Conservation (phyloP, 2,888 invertebrate genomes). For the Limnephilus marmoratus region DNA sequence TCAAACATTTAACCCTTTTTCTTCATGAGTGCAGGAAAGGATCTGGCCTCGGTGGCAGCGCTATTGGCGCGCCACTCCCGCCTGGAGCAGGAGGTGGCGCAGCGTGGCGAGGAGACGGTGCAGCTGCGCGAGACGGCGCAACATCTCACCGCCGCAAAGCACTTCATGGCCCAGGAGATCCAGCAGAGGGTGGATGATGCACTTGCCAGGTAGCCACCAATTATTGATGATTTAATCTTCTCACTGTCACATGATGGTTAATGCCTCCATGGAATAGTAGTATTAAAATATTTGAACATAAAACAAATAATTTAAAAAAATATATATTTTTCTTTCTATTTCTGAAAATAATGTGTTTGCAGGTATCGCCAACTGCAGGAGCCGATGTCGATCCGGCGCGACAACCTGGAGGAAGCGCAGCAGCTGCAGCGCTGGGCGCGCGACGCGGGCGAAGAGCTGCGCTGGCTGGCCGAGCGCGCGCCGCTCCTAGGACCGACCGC, state of each 20-base stretch:
- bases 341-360: conserved; percentile 34
- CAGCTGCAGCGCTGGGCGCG: conserved; percentile 92
- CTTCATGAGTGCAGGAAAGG: conserved; percentile 81
- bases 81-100: conserved; percentile 90
- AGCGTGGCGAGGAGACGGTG: conserved; percentile 90
- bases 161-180: conserved; percentile 94
- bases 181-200: conserved; percentile 81
- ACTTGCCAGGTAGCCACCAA: conserved; percentile 62
- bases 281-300: no score
- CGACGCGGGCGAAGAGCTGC: conserved; percentile 94
- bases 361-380: conserved; percentile 90
- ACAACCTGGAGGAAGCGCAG: conserved; percentile 94
- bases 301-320: no score
- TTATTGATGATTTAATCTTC: not conserved
- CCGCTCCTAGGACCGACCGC: conserved; percentile 75
- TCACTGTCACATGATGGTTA: not conserved
- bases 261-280: no score
- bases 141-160: conserved; percentile 86
- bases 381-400: conserved; percentile 93
- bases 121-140: conserved; percentile 87
- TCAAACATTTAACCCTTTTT: not conserved
- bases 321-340: no score
- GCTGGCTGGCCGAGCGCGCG: conserved; percentile 91
- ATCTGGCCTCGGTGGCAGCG: conserved; percentile 90
- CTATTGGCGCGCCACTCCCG: conserved; percentile 88